Conservation (phyloP, 1,140 invertebrate genomes). For the Cydia pomonella region DNA sequence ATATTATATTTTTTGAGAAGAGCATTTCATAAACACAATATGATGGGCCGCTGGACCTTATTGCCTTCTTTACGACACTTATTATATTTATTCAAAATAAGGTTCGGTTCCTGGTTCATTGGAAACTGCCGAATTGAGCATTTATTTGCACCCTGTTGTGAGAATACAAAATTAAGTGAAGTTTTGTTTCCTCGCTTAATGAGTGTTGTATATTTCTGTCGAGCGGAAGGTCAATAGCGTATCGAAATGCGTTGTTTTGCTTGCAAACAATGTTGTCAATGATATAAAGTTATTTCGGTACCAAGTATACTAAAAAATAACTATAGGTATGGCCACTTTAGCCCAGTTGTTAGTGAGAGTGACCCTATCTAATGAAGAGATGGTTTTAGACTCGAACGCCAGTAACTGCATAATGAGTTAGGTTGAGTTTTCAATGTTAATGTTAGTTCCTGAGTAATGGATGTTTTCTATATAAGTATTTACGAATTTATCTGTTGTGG, state of each 20-base stretch:
- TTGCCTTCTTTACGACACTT: conserved; percentile 49
- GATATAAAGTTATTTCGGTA: not conserved
- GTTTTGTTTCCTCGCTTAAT: conserved; percentile 10
- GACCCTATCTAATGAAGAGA: too few relatives aligned
- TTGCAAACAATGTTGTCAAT: not conserved
- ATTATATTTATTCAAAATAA: conserved; percentile 33
- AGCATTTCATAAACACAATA: conserved; percentile 53
- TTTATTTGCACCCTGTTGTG: conserved; percentile 21
- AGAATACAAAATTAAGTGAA: conserved; percentile 12
- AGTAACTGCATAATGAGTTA: too few relatives aligned
- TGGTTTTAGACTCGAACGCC: too few relatives aligned
- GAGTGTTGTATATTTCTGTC: conserved; percentile 19
- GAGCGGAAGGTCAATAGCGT: not conserved
- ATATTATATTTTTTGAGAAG: conserved; percentile 47
- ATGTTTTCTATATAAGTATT: too few relatives aligned
- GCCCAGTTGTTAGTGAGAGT: too few relatives aligned
- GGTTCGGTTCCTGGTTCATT: conserved; percentile 32
- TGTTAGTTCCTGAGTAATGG: too few relatives aligned
- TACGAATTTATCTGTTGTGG: too few relatives aligned
- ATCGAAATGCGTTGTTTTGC: conserved; percentile 4
- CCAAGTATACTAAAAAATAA: not conserved
- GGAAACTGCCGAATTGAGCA: conserved; percentile 32
- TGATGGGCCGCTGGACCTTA: conserved; percentile 46
- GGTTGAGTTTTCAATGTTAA: too few relatives aligned
- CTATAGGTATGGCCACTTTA: too few relatives aligned